Base-by-base conservation (phyloP, 2,888 invertebrate genomes). In the Cremastobaeus sp. region DNA sequence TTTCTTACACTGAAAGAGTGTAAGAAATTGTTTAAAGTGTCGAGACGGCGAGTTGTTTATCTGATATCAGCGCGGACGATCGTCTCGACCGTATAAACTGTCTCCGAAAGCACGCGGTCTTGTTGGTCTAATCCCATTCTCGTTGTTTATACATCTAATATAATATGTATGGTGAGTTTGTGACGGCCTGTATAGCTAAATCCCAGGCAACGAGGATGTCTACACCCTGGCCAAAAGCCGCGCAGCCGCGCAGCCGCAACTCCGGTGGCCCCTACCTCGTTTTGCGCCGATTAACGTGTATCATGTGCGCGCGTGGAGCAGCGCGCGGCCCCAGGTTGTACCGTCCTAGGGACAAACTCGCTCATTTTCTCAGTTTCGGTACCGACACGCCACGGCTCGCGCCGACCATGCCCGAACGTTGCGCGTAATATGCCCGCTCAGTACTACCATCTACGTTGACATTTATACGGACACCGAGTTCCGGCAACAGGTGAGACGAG, bases 141-240 rank as follows among this genome's bases (percentile, higher is more conserved):
- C 30, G 47, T 68, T 45, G 68, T 50, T 68, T 68, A 35, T 60
- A 30, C 50, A 37, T 57, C 45, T 57, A 39, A 60, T 57, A 34
- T 62, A 39, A 70, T 57, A 52, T 35, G 64, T 64, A 64, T 50
- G 50, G 47, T 17, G 50, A 71, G 71, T 71, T 71, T 64, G 71
- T 71, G 74, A 59, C 74, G 59, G 62, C 74, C 74, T 64, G 74
- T 69, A 74, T 25, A 74, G 64, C 69, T 64, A 76, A 76, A 81
- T 80, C 80, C 74, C 81, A 80, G 77, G 77, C 76, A 76, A 76
- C 79, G 81, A 79, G 78, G 77, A 84, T 82, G 81, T 81, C 82
- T 84, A 83, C 83, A 84, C 84, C 86, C 86, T 85, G 85, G 85
- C 83, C 85, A 77, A 79, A 81, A 82, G 80, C 79, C 78, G 79